phyloP scores from a whole-genome alignment of 2,797 vertebrate genomes.

The Hephaestus fuliginosus region DNA sequence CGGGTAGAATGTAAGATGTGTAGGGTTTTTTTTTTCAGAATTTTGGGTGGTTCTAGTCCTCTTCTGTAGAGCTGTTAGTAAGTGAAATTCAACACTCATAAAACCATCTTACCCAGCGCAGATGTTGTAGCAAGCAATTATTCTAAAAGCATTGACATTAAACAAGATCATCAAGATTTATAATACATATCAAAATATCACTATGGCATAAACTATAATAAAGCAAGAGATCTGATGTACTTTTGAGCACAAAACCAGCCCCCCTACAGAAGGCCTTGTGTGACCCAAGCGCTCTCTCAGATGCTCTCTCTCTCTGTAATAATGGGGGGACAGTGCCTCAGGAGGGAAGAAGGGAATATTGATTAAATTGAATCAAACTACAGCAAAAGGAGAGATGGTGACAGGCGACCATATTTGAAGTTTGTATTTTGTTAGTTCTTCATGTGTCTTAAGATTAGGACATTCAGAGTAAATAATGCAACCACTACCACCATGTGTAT shows the following conservation, averaged over 20 bases:
- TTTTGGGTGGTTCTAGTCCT: too few relatives aligned
- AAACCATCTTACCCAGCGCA: too few relatives aligned
- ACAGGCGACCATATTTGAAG: background rate
- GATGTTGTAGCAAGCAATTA: too few relatives aligned
- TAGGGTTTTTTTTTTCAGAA: too few relatives aligned
- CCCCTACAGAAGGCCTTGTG: background rate
- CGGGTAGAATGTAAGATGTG: too few relatives aligned
- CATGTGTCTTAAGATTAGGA: background rate
- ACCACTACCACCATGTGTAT: background rate
- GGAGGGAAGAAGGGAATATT: background rate
- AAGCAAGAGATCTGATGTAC: background rate
- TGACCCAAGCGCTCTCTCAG: background rate
- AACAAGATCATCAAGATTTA: too few relatives aligned
- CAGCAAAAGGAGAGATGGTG: background rate
- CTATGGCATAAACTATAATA: too few relatives aligned
- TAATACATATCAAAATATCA: too few relatives aligned
- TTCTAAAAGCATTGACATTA: too few relatives aligned
- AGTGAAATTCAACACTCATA: too few relatives aligned
- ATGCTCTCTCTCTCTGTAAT: background rate
- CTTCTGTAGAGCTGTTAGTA: too few relatives aligned
- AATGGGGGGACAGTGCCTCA: background rate
- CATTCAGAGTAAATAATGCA: background rate
- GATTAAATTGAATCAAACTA: background rate
- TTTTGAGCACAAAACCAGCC: background rate
- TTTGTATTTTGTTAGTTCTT: too few relatives aligned